Percentiles rank a stretch among this genome's conserved stretches.
These are phyloP conservation scores for Polydrusus tereticollis DNA, from an alignment of 2,888 invertebrate species.

Conservation along the genomic window DNA sequence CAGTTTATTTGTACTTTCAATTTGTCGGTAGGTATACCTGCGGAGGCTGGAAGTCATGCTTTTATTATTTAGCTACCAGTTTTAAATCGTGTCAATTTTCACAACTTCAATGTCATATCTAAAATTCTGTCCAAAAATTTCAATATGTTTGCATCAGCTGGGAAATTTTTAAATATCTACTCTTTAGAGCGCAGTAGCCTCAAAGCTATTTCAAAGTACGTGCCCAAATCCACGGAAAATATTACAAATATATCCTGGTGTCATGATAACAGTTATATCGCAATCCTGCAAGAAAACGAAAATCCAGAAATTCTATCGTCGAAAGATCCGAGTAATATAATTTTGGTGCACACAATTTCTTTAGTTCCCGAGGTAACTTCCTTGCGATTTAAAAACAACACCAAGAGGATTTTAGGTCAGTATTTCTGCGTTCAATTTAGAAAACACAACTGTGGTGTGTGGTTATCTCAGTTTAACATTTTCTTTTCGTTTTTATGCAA, in stretches of 20 bases:
- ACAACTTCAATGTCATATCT: neutral
- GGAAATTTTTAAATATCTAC: slow-evolving; percentile 57
- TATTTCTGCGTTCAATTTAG: neutral
- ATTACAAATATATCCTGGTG: slow-evolving; percentile 60
- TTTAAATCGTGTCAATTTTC: neutral
- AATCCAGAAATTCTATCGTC: slow-evolving; percentile 60
- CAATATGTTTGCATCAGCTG: slow-evolving; percentile 58
- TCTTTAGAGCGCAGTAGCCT: slow-evolving; percentile 50
- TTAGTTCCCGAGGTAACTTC: slow-evolving; percentile 56
- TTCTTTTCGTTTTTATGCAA: too few relatives aligned
- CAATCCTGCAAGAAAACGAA: slow-evolving; percentile 57
- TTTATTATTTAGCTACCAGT: neutral
- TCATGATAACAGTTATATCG: slow-evolving; percentile 61
- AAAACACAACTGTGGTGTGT: too few relatives aligned
- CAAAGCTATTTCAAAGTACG: slow-evolving; percentile 53
- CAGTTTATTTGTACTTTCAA: too few relatives aligned
- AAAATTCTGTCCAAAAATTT: neutral
- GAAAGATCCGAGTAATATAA: slow-evolving; percentile 57
- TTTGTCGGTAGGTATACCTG: too few relatives aligned
- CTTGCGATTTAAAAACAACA: slow-evolving; percentile 58
- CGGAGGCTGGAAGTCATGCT: too few relatives aligned
- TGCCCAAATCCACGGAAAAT: slow-evolving; percentile 46
- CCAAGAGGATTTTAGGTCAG: slow-evolving; percentile 55
- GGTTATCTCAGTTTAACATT: too few relatives aligned
- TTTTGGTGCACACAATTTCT: slow-evolving; percentile 59